These are phyloP conservation scores for Eufriesea mexicana DNA, from an alignment of 1,140 invertebrate genomes.

Conservation along the genomic window DNA sequence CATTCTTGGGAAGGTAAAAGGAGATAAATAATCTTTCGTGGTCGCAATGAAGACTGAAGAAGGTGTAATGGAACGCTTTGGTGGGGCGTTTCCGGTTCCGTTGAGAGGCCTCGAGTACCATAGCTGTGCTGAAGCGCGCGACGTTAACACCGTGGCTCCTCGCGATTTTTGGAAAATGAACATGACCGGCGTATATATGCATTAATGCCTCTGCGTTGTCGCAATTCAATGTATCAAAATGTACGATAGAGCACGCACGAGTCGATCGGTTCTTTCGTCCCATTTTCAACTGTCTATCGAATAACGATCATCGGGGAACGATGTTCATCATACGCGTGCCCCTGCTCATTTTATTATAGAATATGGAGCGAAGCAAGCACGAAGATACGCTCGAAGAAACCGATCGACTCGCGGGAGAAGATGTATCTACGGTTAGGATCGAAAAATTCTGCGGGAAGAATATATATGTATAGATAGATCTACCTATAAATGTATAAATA, in stretches of 20 bases:
- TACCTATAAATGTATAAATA: slow-evolving; percentile 66
- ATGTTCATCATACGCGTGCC: too few species aligned
- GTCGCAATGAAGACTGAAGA: too few species aligned
- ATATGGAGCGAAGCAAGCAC: too few species aligned
- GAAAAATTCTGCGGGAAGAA: slow-evolving; percentile 26
- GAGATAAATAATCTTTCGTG: background rate
- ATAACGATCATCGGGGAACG: too few species aligned
- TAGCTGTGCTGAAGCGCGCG: background rate
- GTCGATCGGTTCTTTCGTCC: slow-evolving; percentile 24
- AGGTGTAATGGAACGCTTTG: too few species aligned
- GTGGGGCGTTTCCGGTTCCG: too few species aligned
- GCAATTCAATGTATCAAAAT: slow-evolving; percentile 44
- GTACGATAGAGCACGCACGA: slow-evolving; percentile 44
- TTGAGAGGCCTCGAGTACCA: too few species aligned
- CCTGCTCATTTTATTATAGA: too few species aligned
- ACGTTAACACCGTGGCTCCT: slow-evolving; percentile 21
- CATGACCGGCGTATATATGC: slow-evolving; percentile 54
- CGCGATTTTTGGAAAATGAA: slow-evolving; percentile 43
- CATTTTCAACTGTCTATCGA: background rate
- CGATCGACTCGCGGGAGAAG: slow-evolving; percentile 32
- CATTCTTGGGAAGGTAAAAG: too few species aligned
- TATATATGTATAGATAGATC: slow-evolving; percentile 56
- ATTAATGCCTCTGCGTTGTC: slow-evolving; percentile 47
- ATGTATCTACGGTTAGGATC: slow-evolving; percentile 45
- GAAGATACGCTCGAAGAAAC: background rate